Evolutionary conservation across 2,113 vertebrate genomes (phyloP).

Genomic region (Amazona guildingii): DNA sequence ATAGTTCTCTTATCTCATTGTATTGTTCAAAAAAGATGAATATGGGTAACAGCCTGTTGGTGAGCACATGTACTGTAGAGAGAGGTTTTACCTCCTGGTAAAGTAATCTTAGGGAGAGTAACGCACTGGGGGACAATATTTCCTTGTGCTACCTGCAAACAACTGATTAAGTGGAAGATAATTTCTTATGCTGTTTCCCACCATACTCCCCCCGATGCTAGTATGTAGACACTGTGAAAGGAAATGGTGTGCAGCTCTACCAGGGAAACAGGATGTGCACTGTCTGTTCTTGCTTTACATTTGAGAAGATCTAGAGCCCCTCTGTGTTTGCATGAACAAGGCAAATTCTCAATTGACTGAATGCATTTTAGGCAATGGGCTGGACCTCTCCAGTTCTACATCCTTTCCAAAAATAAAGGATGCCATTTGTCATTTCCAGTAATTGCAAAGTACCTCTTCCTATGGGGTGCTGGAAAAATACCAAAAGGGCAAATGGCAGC

Average conservation of each 20-base stretch:
- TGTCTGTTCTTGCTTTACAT: neutral
- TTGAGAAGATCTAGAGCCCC: neutral
- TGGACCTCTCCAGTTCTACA: neutral
- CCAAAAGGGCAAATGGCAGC: slow-evolving; percentile 44
- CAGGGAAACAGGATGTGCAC: neutral
- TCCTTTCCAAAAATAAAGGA: slow-evolving; percentile 53
- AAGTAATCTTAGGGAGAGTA: neutral
- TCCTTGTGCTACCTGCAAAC: neutral
- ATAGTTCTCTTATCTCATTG: neutral
- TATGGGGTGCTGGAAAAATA: slow-evolving; percentile 50
- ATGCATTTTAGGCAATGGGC: neutral
- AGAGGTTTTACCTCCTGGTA: neutral
- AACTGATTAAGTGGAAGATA: neutral
- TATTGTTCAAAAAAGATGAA: neutral
- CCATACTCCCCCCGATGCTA: neutral
- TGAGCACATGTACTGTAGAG: neutral
- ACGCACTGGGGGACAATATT: neutral
- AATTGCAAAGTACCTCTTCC: slow-evolving; percentile 51
- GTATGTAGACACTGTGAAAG: neutral
- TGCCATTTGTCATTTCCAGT: slow-evolving; percentile 52
- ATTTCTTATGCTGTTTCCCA: slow-evolving; percentile 46
- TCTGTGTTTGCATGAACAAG: neutral
- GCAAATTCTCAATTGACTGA: neutral
- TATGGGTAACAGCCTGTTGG: neutral
- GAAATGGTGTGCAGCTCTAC: neutral